Evolutionary conservation across 2,113 vertebrate species (phyloP), one percentile per base, ranked within the genome.

Genomic region (Genyomyrus donnyi): DNA sequence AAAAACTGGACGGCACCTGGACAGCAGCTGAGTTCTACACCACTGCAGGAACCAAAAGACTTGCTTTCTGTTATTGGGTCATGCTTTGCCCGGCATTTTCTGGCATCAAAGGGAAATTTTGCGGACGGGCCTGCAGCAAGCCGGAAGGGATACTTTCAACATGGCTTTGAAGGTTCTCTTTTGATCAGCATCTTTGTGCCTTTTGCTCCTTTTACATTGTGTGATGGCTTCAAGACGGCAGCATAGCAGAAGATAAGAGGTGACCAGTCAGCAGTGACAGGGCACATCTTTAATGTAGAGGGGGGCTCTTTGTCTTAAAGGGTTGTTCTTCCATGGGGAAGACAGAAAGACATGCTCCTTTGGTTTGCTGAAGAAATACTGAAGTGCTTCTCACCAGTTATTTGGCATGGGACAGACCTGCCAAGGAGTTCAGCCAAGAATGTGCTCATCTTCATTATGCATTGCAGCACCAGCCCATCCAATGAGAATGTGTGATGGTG

Each of bases 161-260:
- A 88, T 85, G 70, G 91, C 95, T 96, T 96, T 95, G 94, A 96
- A 96, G 94, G 89, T 94, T 85, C 90, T 94, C 94, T 96, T 96
- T 96, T 96, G 94, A 96, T 95, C 94, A 94, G 92, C 70, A 74
- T 90, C 92, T 92, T 93, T 74, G 91, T 93, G 91, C 62, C 31
- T 89, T 92, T 58, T 91, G 93, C 86, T 85, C 91, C 90, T 92
- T 92, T 92, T 89, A 90, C 91, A 93, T 93, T 93, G 90, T 87
- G 85, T 89, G 89, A 90, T 88, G 88, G 87, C 93, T 93, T 93
- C 53, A 45, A 90, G 89, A 90, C 92, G 92, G 92, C 91, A 93
- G 93, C 91, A 85, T 91, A 90, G 89, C 48, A 3, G 77, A 62
- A 74, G 86, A 21, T 11, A 31, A 56, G 89, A 80, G 85, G 90